Percentiles rank a stretch among this genome's conserved stretches.
These are phyloP conservation scores for Petrosia ficiformis DNA, from an alignment of 37 sponge, comb jelly and placozoan species.

Conservation along the genomic window DNA sequence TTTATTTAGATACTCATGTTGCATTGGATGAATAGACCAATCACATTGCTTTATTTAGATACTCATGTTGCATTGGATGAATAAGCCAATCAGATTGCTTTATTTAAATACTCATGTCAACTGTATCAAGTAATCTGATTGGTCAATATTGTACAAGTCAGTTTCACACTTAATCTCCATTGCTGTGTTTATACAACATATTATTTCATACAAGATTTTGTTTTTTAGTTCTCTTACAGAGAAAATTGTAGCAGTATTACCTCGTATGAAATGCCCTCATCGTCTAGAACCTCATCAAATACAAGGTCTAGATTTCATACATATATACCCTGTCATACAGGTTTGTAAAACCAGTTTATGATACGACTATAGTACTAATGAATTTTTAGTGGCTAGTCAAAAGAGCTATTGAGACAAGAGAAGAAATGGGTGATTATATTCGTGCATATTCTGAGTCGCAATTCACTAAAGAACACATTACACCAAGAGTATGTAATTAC, in stretches of 20 bases:
- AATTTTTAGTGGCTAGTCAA: conserved; percentile 87
- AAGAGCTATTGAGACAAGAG: conserved; percentile 90
- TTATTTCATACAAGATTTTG: too few relatives aligned
- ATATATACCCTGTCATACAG: conserved; percentile 97
- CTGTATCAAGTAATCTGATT: too few relatives aligned
- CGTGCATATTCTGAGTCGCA: conserved; percentile 84
- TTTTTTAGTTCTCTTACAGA: conserved; percentile 88
- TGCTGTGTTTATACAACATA: too few relatives aligned
- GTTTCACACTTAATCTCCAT: too few relatives aligned
- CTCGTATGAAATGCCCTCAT: conserved; percentile 98
- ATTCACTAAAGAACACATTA: conserved; percentile 68
- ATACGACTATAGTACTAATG: neutral
- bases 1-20: too few relatives aligned
- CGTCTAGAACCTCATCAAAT: conserved; percentile 99
- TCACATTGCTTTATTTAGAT: too few relatives aligned
- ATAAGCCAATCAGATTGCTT: too few relatives aligned
- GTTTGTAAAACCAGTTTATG: conserved; percentile 6
- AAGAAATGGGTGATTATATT: conserved; percentile 93
- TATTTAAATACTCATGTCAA: too few relatives aligned
- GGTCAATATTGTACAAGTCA: too few relatives aligned
- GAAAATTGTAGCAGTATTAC: conserved; percentile 97
- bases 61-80: too few relatives aligned
- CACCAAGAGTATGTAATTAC: conserved; percentile 51
- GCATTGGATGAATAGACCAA: too few relatives aligned
- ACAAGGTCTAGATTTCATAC: conserved; percentile 96